Base-by-base conservation (phyloP, 2,888 invertebrate genomes). In the Unio pictorum region DNA sequence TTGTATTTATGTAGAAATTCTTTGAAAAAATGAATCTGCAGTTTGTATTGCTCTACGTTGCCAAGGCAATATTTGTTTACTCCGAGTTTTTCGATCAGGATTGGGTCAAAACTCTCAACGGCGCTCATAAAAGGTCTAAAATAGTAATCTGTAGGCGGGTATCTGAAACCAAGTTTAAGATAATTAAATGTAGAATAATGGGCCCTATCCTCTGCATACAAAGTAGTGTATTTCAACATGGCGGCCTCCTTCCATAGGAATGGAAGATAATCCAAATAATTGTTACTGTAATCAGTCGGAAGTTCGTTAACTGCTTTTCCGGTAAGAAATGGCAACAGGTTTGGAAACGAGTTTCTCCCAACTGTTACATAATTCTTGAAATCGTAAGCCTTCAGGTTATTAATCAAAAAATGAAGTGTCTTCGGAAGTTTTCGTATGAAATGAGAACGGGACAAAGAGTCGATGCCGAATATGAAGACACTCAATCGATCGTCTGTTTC, bases 241-340 rank as follows among this genome's bases (percentile, higher is more conserved):
- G 93, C 93, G 88, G 92, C 96, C 81, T 93, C 92, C 72, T 95
- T 94, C 96, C 96, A 97, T 64, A 97, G 91, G 79, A 96, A 94
- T 0, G 94, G 93, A 84, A 96, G 65, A 20, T 74, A 58, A 28
- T 82, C 80, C 15, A 74, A 54, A 60, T 70, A 64, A 1, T 63
- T 28, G 1, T 34, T 55, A 23, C 64, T 34, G 11, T 76, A 59
- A n/a, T 55, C 61, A n/a, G 61, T 58, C 0, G 59, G 62, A n/a
- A 69, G 67, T 15, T 56, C 55, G 15, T 63, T 61, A n/a, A 67
- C 62, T 6, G 66, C 63, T 28, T 55, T 67, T 6, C 80, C 80
- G 1, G 78, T 74, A 57, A 80, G 61, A 20, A 80, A 60, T 18
- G 80, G 74, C 5, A 76, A 59, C 4, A 74, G 20, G 64, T 80